These are phyloP conservation scores for Oreocharis arfaki DNA, from an alignment of 2,113 vertebrate genomes.

Conservation along the genomic window DNA sequence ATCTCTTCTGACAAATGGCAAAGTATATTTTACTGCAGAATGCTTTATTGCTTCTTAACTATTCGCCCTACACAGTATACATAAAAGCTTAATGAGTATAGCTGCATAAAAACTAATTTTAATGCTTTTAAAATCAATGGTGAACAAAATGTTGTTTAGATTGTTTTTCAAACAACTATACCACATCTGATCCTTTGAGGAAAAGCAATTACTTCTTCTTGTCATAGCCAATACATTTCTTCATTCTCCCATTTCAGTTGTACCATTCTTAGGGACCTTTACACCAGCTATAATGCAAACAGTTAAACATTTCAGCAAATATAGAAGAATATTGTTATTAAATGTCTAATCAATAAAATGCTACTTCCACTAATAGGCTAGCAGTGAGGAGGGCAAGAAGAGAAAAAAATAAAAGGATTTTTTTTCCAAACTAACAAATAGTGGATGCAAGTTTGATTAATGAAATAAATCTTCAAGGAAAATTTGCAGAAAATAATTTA, in stretches of 20 bases:
- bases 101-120: constrained; percentile 70
- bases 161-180: constrained; percentile 63
- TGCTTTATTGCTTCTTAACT: constrained; percentile 63
- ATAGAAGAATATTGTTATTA: constrained; percentile 48
- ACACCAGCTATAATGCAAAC: constrained; percentile 22
- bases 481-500: constrained; percentile 38
- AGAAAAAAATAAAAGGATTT: not conserved
- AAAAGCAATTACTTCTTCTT: constrained; percentile 71
- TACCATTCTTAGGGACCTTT: constrained; percentile 25
- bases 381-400: not conserved
- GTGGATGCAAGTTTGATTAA: not conserved
- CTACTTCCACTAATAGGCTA: constrained; percentile 35
- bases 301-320: constrained; percentile 55
- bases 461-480: constrained; percentile 29
- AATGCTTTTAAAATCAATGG: constrained; percentile 75
- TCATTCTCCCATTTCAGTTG: constrained; percentile 30
- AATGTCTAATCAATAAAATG: constrained; percentile 55
- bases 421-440: constrained; percentile 31
- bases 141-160: constrained; percentile 68
- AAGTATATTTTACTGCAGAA: constrained; percentile 65
- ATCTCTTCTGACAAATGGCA: constrained; percentile 48
- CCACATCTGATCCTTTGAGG: constrained; percentile 53
- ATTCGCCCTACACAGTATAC: constrained; percentile 46
- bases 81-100: constrained; percentile 68
- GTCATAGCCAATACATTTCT: constrained; percentile 68